A percentile compares a stretch with the other conserved stretches of the same genome.
phyloP scores from a whole-genome alignment of 2,113 vertebrate genomes.

The Cephalopholis sonnerati region DNA sequence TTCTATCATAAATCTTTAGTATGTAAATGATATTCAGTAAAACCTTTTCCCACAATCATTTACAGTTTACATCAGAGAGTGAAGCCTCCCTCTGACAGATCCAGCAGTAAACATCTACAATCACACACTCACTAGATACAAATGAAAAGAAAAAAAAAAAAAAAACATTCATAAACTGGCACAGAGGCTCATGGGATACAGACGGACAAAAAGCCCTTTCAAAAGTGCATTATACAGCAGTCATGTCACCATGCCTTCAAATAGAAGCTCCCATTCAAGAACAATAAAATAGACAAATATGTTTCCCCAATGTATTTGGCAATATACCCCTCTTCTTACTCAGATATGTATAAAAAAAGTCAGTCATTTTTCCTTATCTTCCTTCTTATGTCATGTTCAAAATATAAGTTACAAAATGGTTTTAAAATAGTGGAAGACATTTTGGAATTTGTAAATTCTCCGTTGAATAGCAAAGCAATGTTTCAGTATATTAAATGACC shows the following conservation, averaged over 20 bases:
- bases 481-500: conserved; percentile 25
- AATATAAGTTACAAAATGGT: conserved; percentile 41
- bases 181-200: conserved; percentile 59
- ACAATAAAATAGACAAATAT: conserved; percentile 44
- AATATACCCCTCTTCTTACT: conserved; percentile 48
- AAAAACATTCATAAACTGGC: conserved; percentile 44
- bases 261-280: conserved; percentile 46
- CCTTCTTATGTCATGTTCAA: conserved; percentile 24
- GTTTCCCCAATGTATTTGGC: conserved; percentile 54
- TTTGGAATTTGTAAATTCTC: conserved; percentile 19
- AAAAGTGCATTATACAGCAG: conserved; percentile 65
- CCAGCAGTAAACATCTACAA: conserved; percentile 53
- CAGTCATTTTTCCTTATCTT: conserved; percentile 7
- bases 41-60: conserved; percentile 34
- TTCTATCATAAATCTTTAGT: conserved; percentile 62
- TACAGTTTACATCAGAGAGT: conserved; percentile 31
- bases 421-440: conserved; percentile 56
- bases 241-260: conserved; percentile 34
- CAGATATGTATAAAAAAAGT: conserved; percentile 36
- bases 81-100: conserved; percentile 27
- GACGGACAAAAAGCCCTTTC: conserved; percentile 51
- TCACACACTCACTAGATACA: conserved; percentile 41
- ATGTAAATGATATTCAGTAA: conserved; percentile 50
- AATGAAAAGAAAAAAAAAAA: conserved; percentile 48
- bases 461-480: conserved; percentile 19